These are phyloP conservation scores for Anthoptus insignis DNA, from an alignment of 2,888 invertebrate species.

Conservation along the genomic window DNA sequence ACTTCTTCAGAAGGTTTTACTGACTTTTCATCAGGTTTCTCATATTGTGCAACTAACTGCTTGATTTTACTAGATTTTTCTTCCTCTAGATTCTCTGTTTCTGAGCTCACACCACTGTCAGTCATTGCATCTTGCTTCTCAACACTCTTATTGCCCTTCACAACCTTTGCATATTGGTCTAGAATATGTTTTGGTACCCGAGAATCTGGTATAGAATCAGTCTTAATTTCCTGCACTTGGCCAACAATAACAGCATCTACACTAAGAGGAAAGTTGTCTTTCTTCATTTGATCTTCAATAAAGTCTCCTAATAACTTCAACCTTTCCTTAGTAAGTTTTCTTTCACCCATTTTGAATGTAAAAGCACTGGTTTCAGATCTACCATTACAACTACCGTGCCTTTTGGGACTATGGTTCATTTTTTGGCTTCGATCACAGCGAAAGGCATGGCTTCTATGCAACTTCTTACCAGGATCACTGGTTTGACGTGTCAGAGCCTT, in stretches of 20 bases:
- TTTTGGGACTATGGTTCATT: slow-evolving; percentile 64
- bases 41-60: slow-evolving; percentile 62
- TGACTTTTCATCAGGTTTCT: slow-evolving; percentile 54
- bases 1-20: background rate
- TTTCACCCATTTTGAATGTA: slow-evolving; percentile 70
- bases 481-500: slow-evolving; percentile 72
- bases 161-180: slow-evolving; percentile 79
- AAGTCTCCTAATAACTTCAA: slow-evolving; percentile 74
- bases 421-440: slow-evolving; percentile 83
- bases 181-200: slow-evolving; percentile 79
- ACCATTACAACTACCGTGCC: slow-evolving; percentile 75
- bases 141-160: slow-evolving; percentile 68
- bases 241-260: slow-evolving; percentile 46
- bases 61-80: slow-evolving; percentile 68
- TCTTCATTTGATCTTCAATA: slow-evolving; percentile 78
- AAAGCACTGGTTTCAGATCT: slow-evolving; percentile 73
- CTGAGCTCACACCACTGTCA: slow-evolving; percentile 82
- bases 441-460: slow-evolving; percentile 88
- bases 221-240: slow-evolving; percentile 51
- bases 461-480: slow-evolving; percentile 84
- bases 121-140: slow-evolving; percentile 77
- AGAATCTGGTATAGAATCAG: slow-evolving; percentile 70
- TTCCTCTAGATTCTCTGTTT: slow-evolving; percentile 81
- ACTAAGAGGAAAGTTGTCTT: slow-evolving; percentile 68
- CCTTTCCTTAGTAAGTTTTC: slow-evolving; percentile 73